phyloP scores from a whole-genome alignment of 2,888 invertebrate species.

The Doris montereyensis region DNA sequence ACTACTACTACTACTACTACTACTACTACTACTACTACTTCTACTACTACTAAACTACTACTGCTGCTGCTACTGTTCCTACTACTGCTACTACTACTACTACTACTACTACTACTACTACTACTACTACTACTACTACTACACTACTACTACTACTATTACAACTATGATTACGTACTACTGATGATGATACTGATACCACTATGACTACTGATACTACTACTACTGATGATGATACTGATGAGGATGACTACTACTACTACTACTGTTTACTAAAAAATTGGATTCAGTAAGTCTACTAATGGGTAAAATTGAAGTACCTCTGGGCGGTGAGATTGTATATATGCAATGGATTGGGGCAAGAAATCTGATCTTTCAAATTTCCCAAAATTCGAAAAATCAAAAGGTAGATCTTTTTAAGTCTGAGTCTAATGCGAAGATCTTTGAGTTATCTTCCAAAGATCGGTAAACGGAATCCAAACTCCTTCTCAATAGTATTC shows the following conservation, averaged over 20 bases:
- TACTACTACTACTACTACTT: constrained; percentile 20
- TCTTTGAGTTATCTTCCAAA: too few relatives aligned
- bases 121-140: not conserved
- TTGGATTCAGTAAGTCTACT: not conserved
- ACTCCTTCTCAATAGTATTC: too few relatives aligned
- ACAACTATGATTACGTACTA: not conserved
- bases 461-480: too few relatives aligned
- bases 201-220: not conserved
- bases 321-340: too few relatives aligned
- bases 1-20: constrained; percentile 20
- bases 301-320: too few relatives aligned
- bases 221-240: too few relatives aligned
- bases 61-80: not conserved
- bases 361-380: too few relatives aligned
- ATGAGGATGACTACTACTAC: not conserved
- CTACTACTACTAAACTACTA: too few relatives aligned
- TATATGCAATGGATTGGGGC: too few relatives aligned
- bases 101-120: not conserved
- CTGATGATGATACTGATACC: not conserved
- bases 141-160: not conserved
- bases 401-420: too few relatives aligned
- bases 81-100: not conserved
- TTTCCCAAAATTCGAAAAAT: too few relatives aligned
- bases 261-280: not conserved
- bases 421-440: too few relatives aligned